phyloP scores from a whole-genome alignment of 2,888 invertebrate genomes.

The Ornithoptera priamus region DNA sequence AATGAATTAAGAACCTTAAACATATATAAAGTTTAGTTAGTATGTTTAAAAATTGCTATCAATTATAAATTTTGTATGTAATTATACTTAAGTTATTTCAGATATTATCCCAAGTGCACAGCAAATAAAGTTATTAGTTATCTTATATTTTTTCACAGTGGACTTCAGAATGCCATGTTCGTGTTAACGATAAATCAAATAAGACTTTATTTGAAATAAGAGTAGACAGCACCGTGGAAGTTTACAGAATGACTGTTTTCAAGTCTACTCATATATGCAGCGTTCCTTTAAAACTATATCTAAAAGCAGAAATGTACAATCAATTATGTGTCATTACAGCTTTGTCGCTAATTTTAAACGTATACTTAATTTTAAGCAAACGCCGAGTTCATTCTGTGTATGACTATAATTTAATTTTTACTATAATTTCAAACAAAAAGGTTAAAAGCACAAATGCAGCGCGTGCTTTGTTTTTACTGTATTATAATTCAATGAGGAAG shows the following conservation, averaged over 20 bases:
- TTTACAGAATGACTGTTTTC: slow-evolving; percentile 35
- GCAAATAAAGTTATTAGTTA: neutral
- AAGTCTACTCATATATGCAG: slow-evolving; percentile 28
- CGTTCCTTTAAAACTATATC: slow-evolving; percentile 9
- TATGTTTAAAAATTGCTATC: no score
- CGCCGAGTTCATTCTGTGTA: slow-evolving; percentile 27
- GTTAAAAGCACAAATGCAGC: neutral
- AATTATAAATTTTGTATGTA: no score
- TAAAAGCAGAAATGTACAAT: slow-evolving; percentile 32
- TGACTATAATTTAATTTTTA: no score
- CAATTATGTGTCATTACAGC: slow-evolving; percentile 24
- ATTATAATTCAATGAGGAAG: neutral
- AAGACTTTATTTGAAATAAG: slow-evolving; percentile 38
- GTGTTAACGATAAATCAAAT: slow-evolving; percentile 46
- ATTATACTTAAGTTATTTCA: no score
- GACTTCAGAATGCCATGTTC: slow-evolving; percentile 37
- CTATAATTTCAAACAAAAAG: slow-evolving; percentile 10
- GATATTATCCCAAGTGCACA: neutral
- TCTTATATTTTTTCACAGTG: slow-evolving; percentile 35
- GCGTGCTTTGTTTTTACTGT: neutral
- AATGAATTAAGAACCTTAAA: no score
- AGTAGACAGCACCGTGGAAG: slow-evolving; percentile 36
- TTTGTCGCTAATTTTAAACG: slow-evolving; percentile 26
- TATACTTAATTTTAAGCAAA: slow-evolving; percentile 22
- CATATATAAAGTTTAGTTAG: no score